Conservation (phyloP, 2,888 invertebrate species). For the Rhogogaster chlorosoma region DNA sequence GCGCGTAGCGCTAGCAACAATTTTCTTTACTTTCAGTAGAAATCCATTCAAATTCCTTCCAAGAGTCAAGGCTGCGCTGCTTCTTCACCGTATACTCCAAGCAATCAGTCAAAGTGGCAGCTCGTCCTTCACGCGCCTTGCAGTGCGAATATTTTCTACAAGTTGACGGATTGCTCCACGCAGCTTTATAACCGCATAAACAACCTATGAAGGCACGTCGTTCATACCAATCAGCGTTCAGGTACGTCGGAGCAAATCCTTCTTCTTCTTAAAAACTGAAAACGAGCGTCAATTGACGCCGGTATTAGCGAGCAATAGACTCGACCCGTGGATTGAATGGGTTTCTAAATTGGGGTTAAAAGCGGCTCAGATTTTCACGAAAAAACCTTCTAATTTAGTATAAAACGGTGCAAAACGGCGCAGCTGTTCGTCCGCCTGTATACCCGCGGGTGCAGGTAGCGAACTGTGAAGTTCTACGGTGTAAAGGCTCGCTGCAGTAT, state of each 20-base stretch:
- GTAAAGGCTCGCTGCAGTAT: constrained; percentile 45
- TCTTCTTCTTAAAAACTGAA: neutral
- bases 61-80: neutral
- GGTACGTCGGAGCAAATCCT: neutral
- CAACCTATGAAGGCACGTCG: neutral
- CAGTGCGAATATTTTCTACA: neutral
- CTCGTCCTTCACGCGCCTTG: constrained; percentile 10
- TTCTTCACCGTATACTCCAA: neutral
- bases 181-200: neutral
- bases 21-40: neutral
- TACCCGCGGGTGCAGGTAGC: constrained; percentile 47
- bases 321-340: constrained; percentile 67
- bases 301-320: constrained; percentile 63
- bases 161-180: constrained; percentile 18
- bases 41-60: neutral
- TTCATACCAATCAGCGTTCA: neutral
- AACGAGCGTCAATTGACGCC: constrained; percentile 9
- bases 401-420: constrained; percentile 63
- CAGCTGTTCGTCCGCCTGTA: constrained; percentile 57
- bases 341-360: constrained; percentile 73
- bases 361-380: constrained; percentile 66
- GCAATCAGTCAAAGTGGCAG: constrained; percentile 28
- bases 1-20: neutral
- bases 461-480: constrained; percentile 44
- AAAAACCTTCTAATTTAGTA: constrained; percentile 69